These are phyloP conservation scores for Tetranychus truncatus DNA, from an alignment of 2,888 invertebrate genomes.

Conservation along the genomic window DNA sequence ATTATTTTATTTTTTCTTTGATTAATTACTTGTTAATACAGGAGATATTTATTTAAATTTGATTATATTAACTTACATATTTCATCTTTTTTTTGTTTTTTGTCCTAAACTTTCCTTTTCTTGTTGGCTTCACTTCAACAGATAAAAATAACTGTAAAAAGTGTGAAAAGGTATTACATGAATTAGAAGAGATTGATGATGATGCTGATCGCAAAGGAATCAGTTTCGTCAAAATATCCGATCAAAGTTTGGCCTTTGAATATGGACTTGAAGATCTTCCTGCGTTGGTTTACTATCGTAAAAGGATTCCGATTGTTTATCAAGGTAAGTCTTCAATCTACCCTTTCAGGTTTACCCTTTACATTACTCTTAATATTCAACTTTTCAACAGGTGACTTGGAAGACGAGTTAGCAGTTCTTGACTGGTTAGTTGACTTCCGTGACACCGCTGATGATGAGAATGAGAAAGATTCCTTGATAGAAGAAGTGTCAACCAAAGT, in stretches of 20 bases:
- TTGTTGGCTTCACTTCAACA: conserved; percentile 32
- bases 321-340: conserved; percentile 46
- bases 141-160: conserved; percentile 82
- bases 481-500: conserved; percentile 84
- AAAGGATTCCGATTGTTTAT: conserved; percentile 81
- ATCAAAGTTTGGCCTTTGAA: conserved; percentile 71
- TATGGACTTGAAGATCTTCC: conserved; percentile 75
- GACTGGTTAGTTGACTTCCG: conserved; percentile 85
- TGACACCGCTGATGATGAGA: conserved; percentile 54
- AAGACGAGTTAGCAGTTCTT: conserved; percentile 71
- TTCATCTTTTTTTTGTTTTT: background rate
- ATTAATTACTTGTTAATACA: background rate
- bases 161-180: conserved; percentile 33
- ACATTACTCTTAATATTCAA: background rate
- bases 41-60: background rate
- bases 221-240: conserved; percentile 52
- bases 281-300: conserved; percentile 74
- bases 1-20: background rate
- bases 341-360: too few species aligned
- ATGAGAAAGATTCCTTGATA: conserved; percentile 47
- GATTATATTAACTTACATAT: background rate
- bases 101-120: background rate
- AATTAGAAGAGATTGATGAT: conserved; percentile 28
- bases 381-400: conserved; percentile 50
- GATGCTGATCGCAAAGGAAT: conserved; percentile 27